Evolutionary conservation across 2,888 invertebrate genomes (phyloP).

Genomic region (Dorcus hopei): DNA sequence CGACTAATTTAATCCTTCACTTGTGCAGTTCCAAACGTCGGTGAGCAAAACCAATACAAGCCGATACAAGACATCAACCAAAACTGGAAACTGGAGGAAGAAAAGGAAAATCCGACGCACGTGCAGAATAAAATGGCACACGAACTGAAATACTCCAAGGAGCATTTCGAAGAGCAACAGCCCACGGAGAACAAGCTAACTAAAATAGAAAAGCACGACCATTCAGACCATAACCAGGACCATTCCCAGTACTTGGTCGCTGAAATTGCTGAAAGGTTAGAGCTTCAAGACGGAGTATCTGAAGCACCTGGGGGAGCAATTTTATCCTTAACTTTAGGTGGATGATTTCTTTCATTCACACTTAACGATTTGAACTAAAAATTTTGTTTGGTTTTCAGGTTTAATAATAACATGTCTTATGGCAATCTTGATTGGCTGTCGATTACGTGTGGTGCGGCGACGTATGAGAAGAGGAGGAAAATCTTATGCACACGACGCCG

Average conservation of each 20-base stretch:
- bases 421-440: slow-evolving; percentile 77
- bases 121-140: slow-evolving; percentile 46
- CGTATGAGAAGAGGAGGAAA: slow-evolving; percentile 75
- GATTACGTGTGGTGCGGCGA: slow-evolving; percentile 73
- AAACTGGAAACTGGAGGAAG: slow-evolving; percentile 12
- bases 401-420: slow-evolving; percentile 76
- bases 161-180: slow-evolving; percentile 23
- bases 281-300: slow-evolving; percentile 59
- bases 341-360: not conserved
- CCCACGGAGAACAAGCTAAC: slow-evolving; percentile 5
- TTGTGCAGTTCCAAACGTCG: not conserved
- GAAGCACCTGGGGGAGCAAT: slow-evolving; percentile 77
- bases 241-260: slow-evolving; percentile 19
- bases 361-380: not conserved
- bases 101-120: slow-evolving; percentile 30
- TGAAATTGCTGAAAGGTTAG: slow-evolving; percentile 28
- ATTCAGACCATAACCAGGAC: not conserved
- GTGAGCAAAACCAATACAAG: not conserved
- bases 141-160: slow-evolving; percentile 43
- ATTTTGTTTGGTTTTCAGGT: slow-evolving; percentile 52
- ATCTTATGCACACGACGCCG: slow-evolving; percentile 88
- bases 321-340: slow-evolving; percentile 72
- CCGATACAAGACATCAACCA: slow-evolving; percentile 3
- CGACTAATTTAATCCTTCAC: not conserved
- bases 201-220: slow-evolving; percentile 24